Evolutionary conservation across 2,797 vertebrate species (phyloP).

Genomic region (Acestrorhynchus altus): DNA sequence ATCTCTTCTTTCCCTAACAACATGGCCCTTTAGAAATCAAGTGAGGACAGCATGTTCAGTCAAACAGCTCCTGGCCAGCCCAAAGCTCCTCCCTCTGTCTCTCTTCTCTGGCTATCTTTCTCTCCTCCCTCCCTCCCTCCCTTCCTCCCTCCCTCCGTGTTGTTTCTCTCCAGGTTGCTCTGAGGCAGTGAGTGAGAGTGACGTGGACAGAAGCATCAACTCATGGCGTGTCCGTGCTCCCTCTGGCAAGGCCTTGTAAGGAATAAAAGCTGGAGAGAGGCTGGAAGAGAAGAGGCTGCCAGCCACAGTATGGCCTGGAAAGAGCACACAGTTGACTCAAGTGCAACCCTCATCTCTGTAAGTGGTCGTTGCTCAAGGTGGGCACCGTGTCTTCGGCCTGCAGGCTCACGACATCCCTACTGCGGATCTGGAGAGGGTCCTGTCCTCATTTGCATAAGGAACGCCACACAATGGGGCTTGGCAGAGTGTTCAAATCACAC

Average conservation of each 20-base stretch:
- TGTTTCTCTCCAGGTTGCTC: constrained; percentile 40
- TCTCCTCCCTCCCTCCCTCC: neutral
- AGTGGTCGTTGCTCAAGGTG: constrained; percentile 5
- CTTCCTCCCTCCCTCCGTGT: constrained; percentile 17
- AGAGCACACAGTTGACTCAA: constrained; percentile 30
- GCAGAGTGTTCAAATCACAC: constrained; percentile 22
- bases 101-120: neutral
- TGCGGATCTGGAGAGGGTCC: constrained; percentile 57
- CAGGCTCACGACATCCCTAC: constrained; percentile 65
- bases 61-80: constrained; percentile 51
- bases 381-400: neutral
- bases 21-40: constrained; percentile 41
- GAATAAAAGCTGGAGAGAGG: constrained; percentile 54
- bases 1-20: constrained; percentile 42
- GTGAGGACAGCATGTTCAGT: constrained; percentile 50
- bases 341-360: constrained; percentile 10
- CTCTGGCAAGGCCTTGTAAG: constrained; percentile 58
- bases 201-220: constrained; percentile 47
- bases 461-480: constrained; percentile 25
- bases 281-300: constrained; percentile 48
- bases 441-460: constrained; percentile 51
- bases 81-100: constrained; percentile 42
- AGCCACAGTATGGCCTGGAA: constrained; percentile 44
- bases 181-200: constrained; percentile 43
- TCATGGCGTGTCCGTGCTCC: constrained; percentile 37